phyloP scores from a whole-genome alignment of 2,113 vertebrate species.

The Lethenteron camtschaticum region DNA sequence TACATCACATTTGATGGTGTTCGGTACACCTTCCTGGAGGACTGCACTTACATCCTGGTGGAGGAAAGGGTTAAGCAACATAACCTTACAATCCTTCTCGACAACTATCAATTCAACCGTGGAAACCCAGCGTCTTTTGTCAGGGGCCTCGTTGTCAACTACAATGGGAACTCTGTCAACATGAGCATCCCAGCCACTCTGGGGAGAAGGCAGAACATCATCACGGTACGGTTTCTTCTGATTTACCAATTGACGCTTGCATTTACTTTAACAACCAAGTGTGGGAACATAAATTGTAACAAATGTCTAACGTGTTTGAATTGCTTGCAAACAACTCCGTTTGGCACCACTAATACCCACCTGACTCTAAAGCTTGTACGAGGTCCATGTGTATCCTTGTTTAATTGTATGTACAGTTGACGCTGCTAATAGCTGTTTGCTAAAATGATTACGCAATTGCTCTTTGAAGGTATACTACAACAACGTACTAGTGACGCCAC shows the following conservation, averaged over 20 bases:
- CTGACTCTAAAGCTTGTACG: too few species aligned
- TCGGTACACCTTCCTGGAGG: slow-evolving; percentile 16
- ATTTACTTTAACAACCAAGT: too few species aligned
- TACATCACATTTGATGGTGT: slow-evolving; percentile 25
- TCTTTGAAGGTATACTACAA: slow-evolving; percentile 21
- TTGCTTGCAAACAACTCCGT: too few species aligned
- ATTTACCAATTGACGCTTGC: too few species aligned
- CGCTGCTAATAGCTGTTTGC: neutral
- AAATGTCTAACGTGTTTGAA: too few species aligned
- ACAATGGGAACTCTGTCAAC: slow-evolving; percentile 15
- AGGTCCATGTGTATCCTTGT: neutral
- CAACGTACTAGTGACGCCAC: slow-evolving; percentile 13
- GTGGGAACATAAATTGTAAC: too few species aligned
- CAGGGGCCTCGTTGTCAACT: slow-evolving; percentile 21
- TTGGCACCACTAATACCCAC: too few species aligned
- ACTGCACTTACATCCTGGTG: slow-evolving; percentile 26
- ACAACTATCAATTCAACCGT: slow-evolving; percentile 17
- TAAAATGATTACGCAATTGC: neutral
- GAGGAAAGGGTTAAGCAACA: slow-evolving; percentile 19
- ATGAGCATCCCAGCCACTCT: slow-evolving; percentile 11
- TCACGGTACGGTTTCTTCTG: slow-evolving; percentile 14
- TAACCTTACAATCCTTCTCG: slow-evolving; percentile 22
- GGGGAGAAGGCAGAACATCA: neutral
- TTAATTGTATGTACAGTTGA: neutral
- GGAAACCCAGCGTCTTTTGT: slow-evolving; percentile 15